Conservation (phyloP, 2,888 invertebrate species). For the Caenorhabditis angaria region DNA sequence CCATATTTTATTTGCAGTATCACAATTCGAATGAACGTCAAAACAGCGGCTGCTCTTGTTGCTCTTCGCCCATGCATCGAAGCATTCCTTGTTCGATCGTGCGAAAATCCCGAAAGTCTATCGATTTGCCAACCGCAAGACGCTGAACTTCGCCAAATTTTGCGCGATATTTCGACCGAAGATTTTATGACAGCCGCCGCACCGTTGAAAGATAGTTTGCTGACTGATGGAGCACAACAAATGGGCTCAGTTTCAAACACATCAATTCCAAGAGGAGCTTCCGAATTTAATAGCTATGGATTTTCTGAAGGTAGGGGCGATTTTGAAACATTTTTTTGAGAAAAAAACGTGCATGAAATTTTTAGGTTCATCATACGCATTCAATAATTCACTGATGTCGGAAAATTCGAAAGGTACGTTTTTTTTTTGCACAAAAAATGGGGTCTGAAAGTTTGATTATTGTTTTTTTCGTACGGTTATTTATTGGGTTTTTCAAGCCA, state of each 20-base stretch:
- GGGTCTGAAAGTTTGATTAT: too few relatives aligned
- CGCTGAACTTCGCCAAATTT: constrained; percentile 30
- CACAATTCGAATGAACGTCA: constrained; percentile 85
- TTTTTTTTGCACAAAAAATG: too few relatives aligned
- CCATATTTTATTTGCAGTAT: constrained; percentile 76
- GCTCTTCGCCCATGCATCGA: constrained; percentile 90
- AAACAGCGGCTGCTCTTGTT: constrained; percentile 83
- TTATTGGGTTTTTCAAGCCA: too few relatives aligned
- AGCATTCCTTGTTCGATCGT: constrained; percentile 75
- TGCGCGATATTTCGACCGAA: constrained; percentile 43
- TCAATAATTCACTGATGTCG: not conserved
- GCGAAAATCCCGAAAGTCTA: constrained; percentile 46
- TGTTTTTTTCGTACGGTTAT: too few relatives aligned
- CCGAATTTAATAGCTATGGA: constrained; percentile 6
- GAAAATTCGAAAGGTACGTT: not conserved
- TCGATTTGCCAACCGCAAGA: constrained; percentile 9
- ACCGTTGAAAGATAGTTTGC: constrained; percentile 36
- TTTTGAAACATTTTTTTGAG: not conserved
- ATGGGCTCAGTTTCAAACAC: not conserved
- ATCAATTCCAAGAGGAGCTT: not conserved
- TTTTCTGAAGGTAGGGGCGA: not conserved
- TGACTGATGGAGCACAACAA: constrained; percentile 37
- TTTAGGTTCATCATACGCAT: not conserved
- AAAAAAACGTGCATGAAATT: not conserved
- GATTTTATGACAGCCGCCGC: constrained; percentile 31